These are phyloP conservation scores for Sebastes schlegelii DNA, from an alignment of 2,113 vertebrate species.

Conservation along the genomic window DNA sequence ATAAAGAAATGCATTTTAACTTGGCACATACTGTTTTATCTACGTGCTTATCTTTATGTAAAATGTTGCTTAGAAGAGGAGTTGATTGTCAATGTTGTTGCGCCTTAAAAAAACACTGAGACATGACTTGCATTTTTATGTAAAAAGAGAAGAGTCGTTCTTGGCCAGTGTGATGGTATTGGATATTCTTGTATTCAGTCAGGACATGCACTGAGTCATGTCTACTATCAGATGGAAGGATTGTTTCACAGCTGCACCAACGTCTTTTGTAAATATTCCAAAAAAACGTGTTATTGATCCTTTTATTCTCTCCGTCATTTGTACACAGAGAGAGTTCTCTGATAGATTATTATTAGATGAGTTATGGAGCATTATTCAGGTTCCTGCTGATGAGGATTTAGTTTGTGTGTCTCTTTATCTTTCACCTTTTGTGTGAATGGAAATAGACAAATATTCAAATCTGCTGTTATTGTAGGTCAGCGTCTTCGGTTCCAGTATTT, in stretches of 20 bases:
- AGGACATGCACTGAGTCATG: background rate
- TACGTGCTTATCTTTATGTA: background rate
- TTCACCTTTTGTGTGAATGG: background rate
- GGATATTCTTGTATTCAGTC: background rate
- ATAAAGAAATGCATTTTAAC: background rate
- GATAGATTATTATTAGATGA: background rate
- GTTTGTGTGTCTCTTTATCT: background rate
- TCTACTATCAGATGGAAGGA: background rate
- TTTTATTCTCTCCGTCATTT: background rate
- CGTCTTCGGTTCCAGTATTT: background rate
- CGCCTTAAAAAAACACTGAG: background rate
- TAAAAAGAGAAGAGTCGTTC: conserved; percentile 4
- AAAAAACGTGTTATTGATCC: background rate
- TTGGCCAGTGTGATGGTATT: background rate
- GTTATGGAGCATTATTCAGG: background rate
- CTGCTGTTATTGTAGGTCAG: background rate
- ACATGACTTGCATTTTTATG: background rate
- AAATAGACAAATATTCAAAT: background rate
- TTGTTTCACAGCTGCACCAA: background rate
- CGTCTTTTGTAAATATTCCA: background rate
- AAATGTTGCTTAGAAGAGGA: background rate
- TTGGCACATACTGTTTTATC: background rate
- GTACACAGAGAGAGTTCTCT: background rate
- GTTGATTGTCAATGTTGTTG: conserved; percentile 2
- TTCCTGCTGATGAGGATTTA: background rate